These are phyloP conservation scores for Limnephilus auricula DNA, from an alignment of 2,888 invertebrate genomes.

Conservation along the genomic window DNA sequence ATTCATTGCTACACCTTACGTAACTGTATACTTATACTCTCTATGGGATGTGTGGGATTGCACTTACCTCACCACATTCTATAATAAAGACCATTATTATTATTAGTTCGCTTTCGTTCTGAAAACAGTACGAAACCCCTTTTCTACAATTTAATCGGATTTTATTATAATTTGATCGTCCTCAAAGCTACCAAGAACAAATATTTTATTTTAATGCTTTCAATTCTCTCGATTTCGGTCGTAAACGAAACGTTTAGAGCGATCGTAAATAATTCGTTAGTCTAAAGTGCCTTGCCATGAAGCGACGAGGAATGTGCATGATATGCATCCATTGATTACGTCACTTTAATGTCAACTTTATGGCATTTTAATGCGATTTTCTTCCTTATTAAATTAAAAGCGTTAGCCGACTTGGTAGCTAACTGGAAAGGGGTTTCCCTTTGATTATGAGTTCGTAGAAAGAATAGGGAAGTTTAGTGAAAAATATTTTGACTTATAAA, in stretches of 20 bases:
- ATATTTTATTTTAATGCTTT: background rate
- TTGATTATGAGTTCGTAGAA: background rate
- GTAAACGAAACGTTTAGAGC: background rate
- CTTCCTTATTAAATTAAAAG: background rate
- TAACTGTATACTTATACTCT: too few species aligned
- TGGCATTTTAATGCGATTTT: background rate
- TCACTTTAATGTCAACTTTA: background rate
- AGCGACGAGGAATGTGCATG: background rate
- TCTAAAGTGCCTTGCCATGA: background rate
- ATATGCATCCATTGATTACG: conserved; percentile 2
- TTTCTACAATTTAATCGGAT: background rate
- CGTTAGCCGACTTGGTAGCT: background rate
- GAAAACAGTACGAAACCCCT: background rate
- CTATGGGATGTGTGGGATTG: too few species aligned
- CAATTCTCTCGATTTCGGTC: conserved; percentile 13
- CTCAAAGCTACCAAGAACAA: background rate
- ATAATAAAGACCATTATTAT: too few species aligned
- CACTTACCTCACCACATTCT: too few species aligned
- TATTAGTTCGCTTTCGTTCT: too few species aligned
- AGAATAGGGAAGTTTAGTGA: too few species aligned
- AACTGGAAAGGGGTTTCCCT: background rate
- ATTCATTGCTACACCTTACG: too few species aligned
- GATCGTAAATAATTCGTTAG: background rate
- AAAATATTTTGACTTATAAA: too few species aligned
- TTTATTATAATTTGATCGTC: background rate